Evolutionary conservation across 2,888 invertebrate genomes (phyloP), one percentile per base, ranked within the genome.

Genomic region (Linyphia triangularis): DNA sequence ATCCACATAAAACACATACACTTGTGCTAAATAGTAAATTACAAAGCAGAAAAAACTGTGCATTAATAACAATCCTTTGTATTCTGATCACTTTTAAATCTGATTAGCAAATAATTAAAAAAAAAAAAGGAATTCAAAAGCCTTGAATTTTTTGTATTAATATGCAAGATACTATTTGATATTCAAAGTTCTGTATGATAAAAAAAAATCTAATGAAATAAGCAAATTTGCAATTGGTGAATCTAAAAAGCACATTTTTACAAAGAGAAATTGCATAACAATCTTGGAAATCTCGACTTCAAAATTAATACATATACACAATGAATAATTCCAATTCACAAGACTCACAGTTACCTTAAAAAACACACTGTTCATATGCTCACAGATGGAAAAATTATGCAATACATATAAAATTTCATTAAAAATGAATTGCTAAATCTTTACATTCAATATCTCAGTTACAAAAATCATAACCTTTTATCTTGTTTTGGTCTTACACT

Each of bases 331-430:
- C 40, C 43, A 70, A 82, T 57, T 28, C 77, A 88, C 82, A 70
- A 40, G 37, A 77, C 77, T 70, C 70, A 83, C 83, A 88, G 22
- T 63, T 73, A 83, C 73, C 75, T 83, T 88, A 88, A 40, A 85
- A 88, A 88, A 88, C 88, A 88, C 88, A 82, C 88, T 73, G 69
- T 40, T 77, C 82, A 77, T 59, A 37, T 82, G 59, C 61, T 40
- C 82, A 77, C 70, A 59, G 19, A 61, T 75, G 63, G 63, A 65
- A 75, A 72, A 65, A 24, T 24, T 59, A 65, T 73, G 26, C 65
- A 40, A 69, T 24, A 82, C 40, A 81, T 73, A 73, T 59, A 81
- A 67, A 86, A 86, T 61, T 73, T 81, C n/a, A 67, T 37, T 81
- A 88, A 51, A 88, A 86, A 79, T 75, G 22, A 88, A 82, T 57